A percentile compares a stretch with the other conserved stretches of the same genome.
phyloP scores from a whole-genome alignment of 2,113 vertebrate genomes.

The Cygnus buccinator region DNA sequence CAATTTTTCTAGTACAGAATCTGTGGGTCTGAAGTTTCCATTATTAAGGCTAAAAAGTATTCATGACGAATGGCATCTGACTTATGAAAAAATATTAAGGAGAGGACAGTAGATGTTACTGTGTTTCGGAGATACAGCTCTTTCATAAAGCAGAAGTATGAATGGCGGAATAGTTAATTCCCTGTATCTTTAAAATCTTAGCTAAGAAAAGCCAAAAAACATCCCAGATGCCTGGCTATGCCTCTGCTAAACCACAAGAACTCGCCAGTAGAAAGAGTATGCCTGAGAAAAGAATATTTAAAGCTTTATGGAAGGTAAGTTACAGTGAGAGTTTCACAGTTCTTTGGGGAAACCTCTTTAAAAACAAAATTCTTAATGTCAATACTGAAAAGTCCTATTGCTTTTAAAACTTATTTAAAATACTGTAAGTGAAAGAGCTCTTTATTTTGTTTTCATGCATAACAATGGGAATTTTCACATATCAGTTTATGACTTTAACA shows the following conservation, averaged over 20 bases:
- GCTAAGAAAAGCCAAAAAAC: background rate
- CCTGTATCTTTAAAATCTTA: background rate
- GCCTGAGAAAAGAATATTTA: conserved; percentile 3
- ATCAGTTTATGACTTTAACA: conserved; percentile 30
- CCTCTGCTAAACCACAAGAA: conserved; percentile 20
- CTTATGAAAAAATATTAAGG: background rate
- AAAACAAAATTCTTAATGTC: conserved; percentile 41
- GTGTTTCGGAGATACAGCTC: background rate
- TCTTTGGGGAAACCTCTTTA: conserved; percentile 41
- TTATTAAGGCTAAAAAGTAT: conserved; percentile 29
- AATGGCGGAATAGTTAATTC: background rate
- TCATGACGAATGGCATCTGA: background rate
- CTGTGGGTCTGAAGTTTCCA: background rate
- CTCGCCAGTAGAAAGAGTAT: background rate
- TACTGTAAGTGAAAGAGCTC: conserved; percentile 5
- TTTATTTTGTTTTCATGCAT: conserved; percentile 35
- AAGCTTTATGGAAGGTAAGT: conserved; percentile 33
- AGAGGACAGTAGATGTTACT: background rate
- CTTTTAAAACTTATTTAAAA: conserved; percentile 42
- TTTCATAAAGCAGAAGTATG: background rate
- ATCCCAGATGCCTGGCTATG: background rate
- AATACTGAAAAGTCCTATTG: conserved; percentile 13
- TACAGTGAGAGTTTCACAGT: background rate
- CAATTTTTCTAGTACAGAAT: background rate
- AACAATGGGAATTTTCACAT: conserved; percentile 38